A percentile compares a stretch with the other conserved stretches of the same genome.
Conservation (phyloP, 2,888 invertebrate species). For the Athalia cordata region DNA sequence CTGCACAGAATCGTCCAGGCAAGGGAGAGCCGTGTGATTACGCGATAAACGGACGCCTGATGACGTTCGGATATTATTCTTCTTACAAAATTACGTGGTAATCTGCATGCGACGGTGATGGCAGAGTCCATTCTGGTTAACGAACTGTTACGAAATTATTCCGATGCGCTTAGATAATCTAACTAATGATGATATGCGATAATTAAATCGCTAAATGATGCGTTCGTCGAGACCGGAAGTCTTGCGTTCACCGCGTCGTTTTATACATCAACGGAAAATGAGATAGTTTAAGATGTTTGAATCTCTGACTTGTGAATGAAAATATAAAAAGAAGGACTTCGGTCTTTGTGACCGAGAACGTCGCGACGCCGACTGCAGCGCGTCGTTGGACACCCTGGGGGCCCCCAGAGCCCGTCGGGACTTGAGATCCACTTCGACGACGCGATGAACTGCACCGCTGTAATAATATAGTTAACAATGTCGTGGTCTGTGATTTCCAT, state of each 20-base stretch:
- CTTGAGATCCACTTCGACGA: conserved; percentile 19
- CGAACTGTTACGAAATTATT: conserved; percentile 4
- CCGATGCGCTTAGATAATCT: not conserved
- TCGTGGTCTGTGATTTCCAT: too few species aligned
- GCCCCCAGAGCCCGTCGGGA: conserved; percentile 35
- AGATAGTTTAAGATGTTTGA: too few species aligned
- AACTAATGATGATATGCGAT: conserved; percentile 1
- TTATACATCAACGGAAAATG: too few species aligned
- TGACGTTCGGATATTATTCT: conserved; percentile 1
- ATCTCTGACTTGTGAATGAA: too few species aligned
- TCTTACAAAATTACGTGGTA: not conserved
- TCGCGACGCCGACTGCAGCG: conserved; percentile 37
- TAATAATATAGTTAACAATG: too few species aligned
- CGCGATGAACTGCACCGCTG: not conserved
- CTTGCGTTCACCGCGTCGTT: not conserved
- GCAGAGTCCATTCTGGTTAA: not conserved
- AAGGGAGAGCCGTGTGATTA: conserved; percentile 23
- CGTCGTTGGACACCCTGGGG: conserved; percentile 35
- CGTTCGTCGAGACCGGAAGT: conserved; percentile 25
- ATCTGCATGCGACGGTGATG: too few species aligned
- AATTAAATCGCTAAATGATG: conserved; percentile 27
- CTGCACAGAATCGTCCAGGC: not conserved
- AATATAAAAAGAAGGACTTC: too few species aligned
- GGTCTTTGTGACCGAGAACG: conserved; percentile 33
- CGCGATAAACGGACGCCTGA: conserved; percentile 27